Base-by-base conservation (phyloP, 2,797 vertebrate genomes). In the Myotis myotis region DNA sequence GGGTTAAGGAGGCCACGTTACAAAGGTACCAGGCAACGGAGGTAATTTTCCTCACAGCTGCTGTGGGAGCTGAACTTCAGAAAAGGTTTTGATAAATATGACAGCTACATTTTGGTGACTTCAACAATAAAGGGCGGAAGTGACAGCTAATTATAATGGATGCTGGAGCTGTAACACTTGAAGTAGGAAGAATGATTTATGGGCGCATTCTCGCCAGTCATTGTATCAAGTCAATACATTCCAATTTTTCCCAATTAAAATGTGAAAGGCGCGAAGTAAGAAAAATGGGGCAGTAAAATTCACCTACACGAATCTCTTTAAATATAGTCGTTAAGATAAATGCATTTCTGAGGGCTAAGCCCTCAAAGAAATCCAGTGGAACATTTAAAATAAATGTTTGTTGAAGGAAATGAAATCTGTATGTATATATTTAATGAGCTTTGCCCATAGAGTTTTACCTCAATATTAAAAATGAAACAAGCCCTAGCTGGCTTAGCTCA, bases 131-230 rank as follows among this genome's bases (percentile, higher is more conserved):
- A 94, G 85, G 64, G 87, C 81, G 38, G 85, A 89, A 93, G 80
- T 96, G 96, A 97, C 87, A 92, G 96, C 76, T 95, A 89, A 95
- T 95, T 93, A 96, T 51, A 93, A 95, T 82, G 71, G 83, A 96
- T 92, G 72, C 72, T 49, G 72, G 62, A 92, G 44, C 60, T 25
- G 41, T 47, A 90, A 47, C 28, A n/a, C 17, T 30, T 89, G 80
- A 93, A 38, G 33, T 49, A 19, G 5, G 28, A 38, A 49, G 75
- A 72, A 89, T 90, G 95, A 96, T 87, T 93, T 89, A 82, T 85
- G 75, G 41, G 55, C 28, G 55, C 28, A 30, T 80, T 91, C 88
- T 72, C 10, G 8, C 62, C 83, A 94, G 76, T 92, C 81, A 75
- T 7, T 94, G 36, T 62, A 78, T 87, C 49, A 68, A 91, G 83